Base-by-base conservation (phyloP, 2,888 invertebrate genomes). In the Bimastos eiseni region DNA sequence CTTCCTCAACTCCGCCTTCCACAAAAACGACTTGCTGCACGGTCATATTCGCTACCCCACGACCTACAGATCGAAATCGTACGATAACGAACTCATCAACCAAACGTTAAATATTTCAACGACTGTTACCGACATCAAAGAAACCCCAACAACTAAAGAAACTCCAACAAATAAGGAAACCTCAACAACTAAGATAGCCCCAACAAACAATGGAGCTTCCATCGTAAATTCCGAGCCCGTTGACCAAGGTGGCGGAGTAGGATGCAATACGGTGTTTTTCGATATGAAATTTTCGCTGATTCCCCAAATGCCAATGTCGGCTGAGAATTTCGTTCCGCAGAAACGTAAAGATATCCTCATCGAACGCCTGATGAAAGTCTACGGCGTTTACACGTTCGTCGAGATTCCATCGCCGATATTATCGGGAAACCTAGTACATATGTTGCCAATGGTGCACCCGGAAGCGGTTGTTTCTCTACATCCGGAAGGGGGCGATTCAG, bases 361-460 rank as follows among this genome's bases (percentile, higher is more conserved):
- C 11, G 91, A 91, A 37, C 41, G 33, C 13, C 55, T 91, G 34
- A 90, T 91, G 89, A 33, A 83, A 30, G 88, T 70, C 37, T 91
- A 91, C 90, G 91, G 90, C 13, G 90, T 90, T 24, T n/a, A 33
- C 24, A 41, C 55, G n/a, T 90, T 41, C 90, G 44, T 91, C 8
- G 70, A 90, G 21, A 30, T 88, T 19, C 89, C 91, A 33, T 30
- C 90, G n/a, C n/a, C 4, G 89, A 24, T 36, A 24, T 55, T 55
- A 34, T 30, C 44, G 15, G 90, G 86, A 13, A 37, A 1, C 24
- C 36, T 83, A 15, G 41, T 30, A 36, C 19, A 83, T 34, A 91
- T 91, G 91, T 17, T 91, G n/a, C 91, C 91, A 19, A 33, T 83
- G 30, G 70, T 91, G 41, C 91, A 91, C 21, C 89, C 89, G n/a